These are phyloP conservation scores for Pitta sordida DNA, from an alignment of 2,113 vertebrate genomes.

Conservation along the genomic window DNA sequence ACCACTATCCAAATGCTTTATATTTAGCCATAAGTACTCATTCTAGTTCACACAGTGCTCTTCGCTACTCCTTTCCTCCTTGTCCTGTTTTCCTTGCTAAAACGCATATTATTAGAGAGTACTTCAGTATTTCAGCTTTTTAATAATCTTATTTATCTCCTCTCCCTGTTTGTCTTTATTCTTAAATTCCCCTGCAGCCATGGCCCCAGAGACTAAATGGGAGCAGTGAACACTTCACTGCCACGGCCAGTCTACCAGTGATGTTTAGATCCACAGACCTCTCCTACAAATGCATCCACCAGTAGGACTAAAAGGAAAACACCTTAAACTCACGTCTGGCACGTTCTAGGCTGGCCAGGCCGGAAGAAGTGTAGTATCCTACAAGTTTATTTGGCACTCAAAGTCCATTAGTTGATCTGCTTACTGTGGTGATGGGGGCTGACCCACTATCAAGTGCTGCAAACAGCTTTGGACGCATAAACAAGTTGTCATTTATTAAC, in stretches of 20 bases:
- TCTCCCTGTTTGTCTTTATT: background rate
- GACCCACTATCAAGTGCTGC: background rate
- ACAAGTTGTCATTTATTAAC: background rate
- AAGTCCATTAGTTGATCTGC: background rate
- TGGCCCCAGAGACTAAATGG: background rate
- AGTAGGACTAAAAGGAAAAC: background rate
- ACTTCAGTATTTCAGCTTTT: background rate
- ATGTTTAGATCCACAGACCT: background rate
- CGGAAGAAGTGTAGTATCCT: background rate
- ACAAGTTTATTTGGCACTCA: background rate
- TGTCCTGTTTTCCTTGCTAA: background rate
- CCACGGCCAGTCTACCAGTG: background rate
- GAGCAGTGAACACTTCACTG: background rate
- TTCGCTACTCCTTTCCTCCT: background rate
- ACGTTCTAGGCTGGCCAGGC: background rate
- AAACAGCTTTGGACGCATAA: background rate
- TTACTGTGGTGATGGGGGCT: background rate
- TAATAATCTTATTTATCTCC: background rate
- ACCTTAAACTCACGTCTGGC: rapidly evolving
- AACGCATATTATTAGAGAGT: background rate
- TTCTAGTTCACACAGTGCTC: background rate
- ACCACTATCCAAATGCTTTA: background rate
- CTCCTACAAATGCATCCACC: background rate
- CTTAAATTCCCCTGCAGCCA: background rate
- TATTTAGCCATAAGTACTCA: background rate